phyloP scores from a whole-genome alignment of 2,797 vertebrate genomes.

The Sebastolobus alascanus region DNA sequence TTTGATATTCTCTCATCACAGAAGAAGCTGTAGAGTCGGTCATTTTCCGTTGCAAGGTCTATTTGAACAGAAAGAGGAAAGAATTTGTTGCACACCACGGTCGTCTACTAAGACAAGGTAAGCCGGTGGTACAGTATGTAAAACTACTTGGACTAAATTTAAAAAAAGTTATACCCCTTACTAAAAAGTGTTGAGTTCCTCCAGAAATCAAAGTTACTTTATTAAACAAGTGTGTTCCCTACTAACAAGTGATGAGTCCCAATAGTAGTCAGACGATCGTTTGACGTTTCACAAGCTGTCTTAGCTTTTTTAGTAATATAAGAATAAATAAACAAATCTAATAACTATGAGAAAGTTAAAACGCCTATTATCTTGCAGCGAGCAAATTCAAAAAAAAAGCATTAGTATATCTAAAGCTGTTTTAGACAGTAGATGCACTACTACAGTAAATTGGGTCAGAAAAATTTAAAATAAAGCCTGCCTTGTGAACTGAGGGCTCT shows the following conservation, averaged over 20 bases:
- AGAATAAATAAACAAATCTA: too few species aligned
- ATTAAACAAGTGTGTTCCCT: background rate
- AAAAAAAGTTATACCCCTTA: background rate
- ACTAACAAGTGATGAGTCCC: background rate
- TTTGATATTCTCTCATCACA: conserved; percentile 75
- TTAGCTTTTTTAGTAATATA: too few species aligned
- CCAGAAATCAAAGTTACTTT: background rate
- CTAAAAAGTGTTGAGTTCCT: conserved; percentile 8
- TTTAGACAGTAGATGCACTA: background rate
- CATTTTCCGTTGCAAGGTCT: conserved; percentile 82
- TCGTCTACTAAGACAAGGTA: conserved; percentile 81
- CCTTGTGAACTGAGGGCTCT: background rate
- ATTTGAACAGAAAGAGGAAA: conserved; percentile 84
- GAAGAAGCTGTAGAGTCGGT: conserved; percentile 81
- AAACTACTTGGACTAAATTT: background rate
- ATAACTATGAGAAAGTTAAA: too few species aligned
- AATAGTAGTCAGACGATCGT: background rate
- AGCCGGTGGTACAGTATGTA: conserved; percentile 44
- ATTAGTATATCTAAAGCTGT: background rate
- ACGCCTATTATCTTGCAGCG: background rate
- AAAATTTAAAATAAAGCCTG: background rate
- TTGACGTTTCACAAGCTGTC: background rate
- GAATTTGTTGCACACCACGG: conserved; percentile 72
- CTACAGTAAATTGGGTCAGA: background rate
- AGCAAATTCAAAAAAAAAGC: background rate